phyloP scores from a whole-genome alignment of 2,113 vertebrate genomes.

The Leptobrachium leishanense region DNA sequence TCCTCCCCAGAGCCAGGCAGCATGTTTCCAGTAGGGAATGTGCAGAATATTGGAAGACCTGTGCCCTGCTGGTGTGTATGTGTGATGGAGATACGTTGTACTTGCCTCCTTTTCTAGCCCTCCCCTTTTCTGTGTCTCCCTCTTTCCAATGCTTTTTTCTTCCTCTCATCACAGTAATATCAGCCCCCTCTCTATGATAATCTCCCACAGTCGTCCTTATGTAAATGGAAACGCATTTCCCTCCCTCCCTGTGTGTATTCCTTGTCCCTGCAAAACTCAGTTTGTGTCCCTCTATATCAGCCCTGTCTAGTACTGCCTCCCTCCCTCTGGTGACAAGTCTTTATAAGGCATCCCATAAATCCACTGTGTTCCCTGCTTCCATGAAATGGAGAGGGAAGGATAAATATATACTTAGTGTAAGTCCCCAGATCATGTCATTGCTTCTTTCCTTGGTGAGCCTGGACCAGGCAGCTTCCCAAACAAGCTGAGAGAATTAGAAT shows the following conservation, averaged over 20 bases:
- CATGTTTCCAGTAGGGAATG: conserved; percentile 25
- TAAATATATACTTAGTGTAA: conserved; percentile 46
- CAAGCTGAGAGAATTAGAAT: conserved; percentile 13
- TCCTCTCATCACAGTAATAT: not conserved
- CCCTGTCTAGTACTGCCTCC: conserved; percentile 7
- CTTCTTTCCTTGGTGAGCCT: not conserved
- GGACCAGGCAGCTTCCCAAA: conserved; percentile 14
- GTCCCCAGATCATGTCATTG: conserved; percentile 25
- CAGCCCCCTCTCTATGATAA: not conserved
- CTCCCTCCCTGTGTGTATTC: not conserved
- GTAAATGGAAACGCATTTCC: no score
- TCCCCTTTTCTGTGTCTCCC: not conserved
- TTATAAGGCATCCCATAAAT: conserved; percentile 46
- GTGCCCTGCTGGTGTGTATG: conserved; percentile 2
- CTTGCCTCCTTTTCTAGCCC: conserved; percentile 29
- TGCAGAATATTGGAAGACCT: conserved; percentile 17
- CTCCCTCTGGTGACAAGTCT: conserved; percentile 36
- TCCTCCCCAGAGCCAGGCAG: conserved; percentile 17
- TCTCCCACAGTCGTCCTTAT: not conserved
- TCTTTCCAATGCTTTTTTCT: not conserved
- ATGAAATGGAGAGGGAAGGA: conserved; percentile 44
- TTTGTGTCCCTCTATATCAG: conserved; percentile 1
- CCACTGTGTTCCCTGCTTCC: conserved; percentile 29
- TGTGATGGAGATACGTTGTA: conserved; percentile 34
- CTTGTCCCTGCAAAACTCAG: conserved; percentile 9